Conservation (phyloP, 2,113 vertebrate species). For the Acanthisitta chloris region DNA sequence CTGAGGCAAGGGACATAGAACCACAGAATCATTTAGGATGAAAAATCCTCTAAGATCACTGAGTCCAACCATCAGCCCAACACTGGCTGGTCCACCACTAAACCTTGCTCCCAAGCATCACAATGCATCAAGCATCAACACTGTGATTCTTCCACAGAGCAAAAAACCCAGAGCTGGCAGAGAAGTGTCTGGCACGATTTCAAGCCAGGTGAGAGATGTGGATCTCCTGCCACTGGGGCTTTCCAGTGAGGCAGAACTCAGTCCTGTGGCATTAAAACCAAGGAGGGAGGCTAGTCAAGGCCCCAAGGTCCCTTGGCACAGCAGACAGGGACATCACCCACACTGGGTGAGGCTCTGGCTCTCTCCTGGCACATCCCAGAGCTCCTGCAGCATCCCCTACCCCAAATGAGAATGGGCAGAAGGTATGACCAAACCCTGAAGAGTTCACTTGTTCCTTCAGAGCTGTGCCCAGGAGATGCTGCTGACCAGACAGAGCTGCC, state of each 20-base stretch:
- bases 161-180: too few species aligned
- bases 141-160: too few species aligned
- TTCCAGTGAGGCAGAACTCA: neutral
- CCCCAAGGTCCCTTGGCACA: neutral
- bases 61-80: neutral
- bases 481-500: neutral
- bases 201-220: neutral
- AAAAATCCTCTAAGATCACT: neutral
- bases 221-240: neutral
- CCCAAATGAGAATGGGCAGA: neutral
- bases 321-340: neutral
- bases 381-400: neutral
- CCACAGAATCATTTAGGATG: too few species aligned
- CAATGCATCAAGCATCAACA: too few species aligned
- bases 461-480: neutral
- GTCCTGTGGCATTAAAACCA: neutral
- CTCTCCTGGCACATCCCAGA: neutral
- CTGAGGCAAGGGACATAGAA: neutral
- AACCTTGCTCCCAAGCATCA: neutral
- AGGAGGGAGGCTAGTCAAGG: neutral
- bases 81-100: neutral
- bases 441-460: neutral
- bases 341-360: neutral
- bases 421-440: neutral
- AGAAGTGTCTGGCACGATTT: accelerated